Evolutionary conservation across 2,888 invertebrate species (phyloP).

Genomic region (Morinoia aosen): DNA sequence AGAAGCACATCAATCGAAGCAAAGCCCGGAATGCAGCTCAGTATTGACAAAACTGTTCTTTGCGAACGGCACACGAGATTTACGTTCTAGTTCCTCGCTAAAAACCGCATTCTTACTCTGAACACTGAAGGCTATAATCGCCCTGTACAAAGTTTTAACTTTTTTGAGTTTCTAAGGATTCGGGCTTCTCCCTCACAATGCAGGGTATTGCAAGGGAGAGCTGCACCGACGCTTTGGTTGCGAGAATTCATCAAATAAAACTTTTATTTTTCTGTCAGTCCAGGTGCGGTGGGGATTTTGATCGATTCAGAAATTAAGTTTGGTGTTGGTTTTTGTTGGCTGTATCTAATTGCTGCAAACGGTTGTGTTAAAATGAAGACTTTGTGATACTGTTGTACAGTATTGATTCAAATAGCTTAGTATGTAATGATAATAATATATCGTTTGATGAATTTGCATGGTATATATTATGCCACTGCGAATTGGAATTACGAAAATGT

Average conservation of each 20-base stretch:
- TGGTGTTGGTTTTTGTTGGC: background rate
- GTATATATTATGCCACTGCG: too few species aligned
- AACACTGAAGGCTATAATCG: background rate
- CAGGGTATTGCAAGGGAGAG: background rate
- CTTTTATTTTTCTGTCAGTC: background rate
- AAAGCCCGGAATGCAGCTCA: background rate
- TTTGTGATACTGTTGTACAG: too few species aligned
- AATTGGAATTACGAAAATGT: too few species aligned
- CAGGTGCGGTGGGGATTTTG: background rate
- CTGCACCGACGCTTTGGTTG: background rate
- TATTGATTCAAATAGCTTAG: too few species aligned
- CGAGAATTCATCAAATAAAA: background rate
- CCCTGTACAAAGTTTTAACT: background rate
- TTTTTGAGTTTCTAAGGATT: background rate
- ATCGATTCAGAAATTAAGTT: background rate
- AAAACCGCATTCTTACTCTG: slow-evolving; percentile 6
- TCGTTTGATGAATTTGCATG: too few species aligned
- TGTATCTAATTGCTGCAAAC: too few species aligned
- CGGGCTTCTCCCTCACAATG: background rate
- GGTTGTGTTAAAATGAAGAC: background rate
- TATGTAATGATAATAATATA: too few species aligned
- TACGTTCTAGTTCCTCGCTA: background rate
- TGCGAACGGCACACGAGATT: slow-evolving; percentile 5
- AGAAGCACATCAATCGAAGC: background rate
- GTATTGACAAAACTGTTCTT: slow-evolving; percentile 34